Conservation (phyloP, 2,888 invertebrate species). For the Drosophila siamana region DNA sequence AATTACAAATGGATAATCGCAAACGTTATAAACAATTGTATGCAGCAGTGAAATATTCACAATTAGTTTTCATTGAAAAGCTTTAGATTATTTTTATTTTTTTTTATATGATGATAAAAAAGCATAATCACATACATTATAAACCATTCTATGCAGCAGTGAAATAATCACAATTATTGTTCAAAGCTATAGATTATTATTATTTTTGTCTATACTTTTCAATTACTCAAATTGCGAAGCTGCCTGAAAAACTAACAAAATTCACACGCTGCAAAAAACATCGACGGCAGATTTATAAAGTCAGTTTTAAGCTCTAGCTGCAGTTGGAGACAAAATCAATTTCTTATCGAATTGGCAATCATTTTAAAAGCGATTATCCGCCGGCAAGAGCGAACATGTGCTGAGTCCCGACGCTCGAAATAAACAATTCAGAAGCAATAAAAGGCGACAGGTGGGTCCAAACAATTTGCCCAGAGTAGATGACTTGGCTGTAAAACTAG, state of each 20-base stretch:
- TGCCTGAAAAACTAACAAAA: neutral
- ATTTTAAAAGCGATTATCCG: slow-evolving; percentile 5
- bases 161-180: too few relatives aligned
- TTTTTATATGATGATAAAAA: too few relatives aligned
- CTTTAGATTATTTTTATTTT: too few relatives aligned
- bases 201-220: too few relatives aligned
- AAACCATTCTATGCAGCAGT: too few relatives aligned
- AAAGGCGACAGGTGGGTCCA: slow-evolving; percentile 14
- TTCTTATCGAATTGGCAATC: neutral
- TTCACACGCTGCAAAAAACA: neutral
- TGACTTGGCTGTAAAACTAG: slow-evolving; percentile 19
- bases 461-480: slow-evolving; percentile 16
- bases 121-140: too few relatives aligned
- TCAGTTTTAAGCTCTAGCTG: neutral
- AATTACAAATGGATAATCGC: too few relatives aligned
- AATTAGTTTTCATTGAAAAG: too few relatives aligned
- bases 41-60: too few relatives aligned
- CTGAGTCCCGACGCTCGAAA: neutral
- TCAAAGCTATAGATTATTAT: too few relatives aligned
- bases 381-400: neutral
- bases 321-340: neutral
- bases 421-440: slow-evolving; percentile 3
- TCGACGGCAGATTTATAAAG: neutral
- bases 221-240: too few relatives aligned
- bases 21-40: too few relatives aligned